Percentiles rank a stretch among this genome's conserved stretches.
Evolutionary conservation across 2,888 invertebrate genomes (phyloP).

Genomic region (Lasioglossum oenotherae): DNA sequence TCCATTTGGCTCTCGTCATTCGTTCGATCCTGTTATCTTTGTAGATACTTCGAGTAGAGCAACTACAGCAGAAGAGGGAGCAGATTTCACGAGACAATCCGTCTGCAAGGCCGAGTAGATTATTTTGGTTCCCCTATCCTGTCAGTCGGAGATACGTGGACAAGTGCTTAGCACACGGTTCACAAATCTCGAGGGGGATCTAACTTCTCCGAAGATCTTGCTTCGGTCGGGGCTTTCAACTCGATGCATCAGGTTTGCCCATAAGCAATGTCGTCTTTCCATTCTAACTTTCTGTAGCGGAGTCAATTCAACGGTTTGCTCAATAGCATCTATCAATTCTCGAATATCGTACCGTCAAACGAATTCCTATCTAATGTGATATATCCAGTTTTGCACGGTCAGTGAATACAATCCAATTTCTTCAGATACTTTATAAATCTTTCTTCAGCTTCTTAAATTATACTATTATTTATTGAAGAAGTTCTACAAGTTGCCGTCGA

Average conservation of each 20-base stretch:
- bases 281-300: background rate
- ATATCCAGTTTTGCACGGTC: background rate
- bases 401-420: background rate
- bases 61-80: constrained; percentile 11
- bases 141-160: constrained; percentile 45
- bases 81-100: constrained; percentile 36
- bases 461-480: too few species aligned
- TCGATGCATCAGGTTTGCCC: background rate
- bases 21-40: background rate
- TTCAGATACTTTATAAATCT: too few species aligned
- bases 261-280: constrained; percentile 4
- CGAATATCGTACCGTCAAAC: background rate
- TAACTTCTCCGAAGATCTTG: background rate
- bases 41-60: constrained; percentile 10
- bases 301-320: background rate
- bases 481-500: too few species aligned
- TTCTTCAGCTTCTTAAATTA: too few species aligned
- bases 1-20: constrained; percentile 16
- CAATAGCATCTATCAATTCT: background rate
- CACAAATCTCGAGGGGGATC: constrained; percentile 31
- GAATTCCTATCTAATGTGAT: background rate
- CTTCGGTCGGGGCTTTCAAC: background rate
- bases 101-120: constrained; percentile 47
- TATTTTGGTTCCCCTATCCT: constrained; percentile 40
- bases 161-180: constrained; percentile 28